A percentile compares a stretch with the other conserved stretches of the same genome.
phyloP scores from a whole-genome alignment of 2,888 invertebrate genomes.

The Spilosoma lubricipeda region DNA sequence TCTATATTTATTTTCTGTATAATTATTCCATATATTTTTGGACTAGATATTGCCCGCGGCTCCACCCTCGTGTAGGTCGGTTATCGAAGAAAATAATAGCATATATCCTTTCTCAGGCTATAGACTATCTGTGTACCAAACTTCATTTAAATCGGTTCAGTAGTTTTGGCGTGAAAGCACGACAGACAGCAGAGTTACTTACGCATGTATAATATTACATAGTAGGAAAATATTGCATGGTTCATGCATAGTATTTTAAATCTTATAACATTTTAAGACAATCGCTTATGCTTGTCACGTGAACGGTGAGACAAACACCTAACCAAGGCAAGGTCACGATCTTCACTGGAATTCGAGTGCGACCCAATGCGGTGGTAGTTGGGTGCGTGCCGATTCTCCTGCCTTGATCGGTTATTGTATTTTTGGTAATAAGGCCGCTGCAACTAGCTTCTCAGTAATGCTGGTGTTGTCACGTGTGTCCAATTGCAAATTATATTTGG shows the following conservation, averaged over 20 bases:
- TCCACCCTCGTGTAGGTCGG: no score
- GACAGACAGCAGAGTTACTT: no score
- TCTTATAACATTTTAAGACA: not conserved
- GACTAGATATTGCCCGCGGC: no score
- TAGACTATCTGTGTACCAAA: no score
- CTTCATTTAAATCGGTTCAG: no score
- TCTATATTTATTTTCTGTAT: not conserved
- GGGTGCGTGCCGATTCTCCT: not conserved
- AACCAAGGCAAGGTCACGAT: slow-evolving; percentile 70
- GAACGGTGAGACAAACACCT: not conserved
- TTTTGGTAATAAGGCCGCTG: not conserved
- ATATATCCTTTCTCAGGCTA: no score
- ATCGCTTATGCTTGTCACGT: not conserved
- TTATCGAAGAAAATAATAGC: no score
- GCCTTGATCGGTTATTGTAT: slow-evolving; percentile 7
- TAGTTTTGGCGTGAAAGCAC: no score
- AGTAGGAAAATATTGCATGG: not conserved
- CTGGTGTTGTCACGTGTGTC: not conserved
- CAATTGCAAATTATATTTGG: not conserved
- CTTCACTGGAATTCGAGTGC: slow-evolving; percentile 58
- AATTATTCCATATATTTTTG: not conserved
- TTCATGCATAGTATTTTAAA: not conserved
- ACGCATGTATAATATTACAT: no score
- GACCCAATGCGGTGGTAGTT: slow-evolving; percentile 5
- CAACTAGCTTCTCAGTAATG: not conserved